Base-by-base conservation (phyloP, 2,113 vertebrate species). In the Callipepla squamata region DNA sequence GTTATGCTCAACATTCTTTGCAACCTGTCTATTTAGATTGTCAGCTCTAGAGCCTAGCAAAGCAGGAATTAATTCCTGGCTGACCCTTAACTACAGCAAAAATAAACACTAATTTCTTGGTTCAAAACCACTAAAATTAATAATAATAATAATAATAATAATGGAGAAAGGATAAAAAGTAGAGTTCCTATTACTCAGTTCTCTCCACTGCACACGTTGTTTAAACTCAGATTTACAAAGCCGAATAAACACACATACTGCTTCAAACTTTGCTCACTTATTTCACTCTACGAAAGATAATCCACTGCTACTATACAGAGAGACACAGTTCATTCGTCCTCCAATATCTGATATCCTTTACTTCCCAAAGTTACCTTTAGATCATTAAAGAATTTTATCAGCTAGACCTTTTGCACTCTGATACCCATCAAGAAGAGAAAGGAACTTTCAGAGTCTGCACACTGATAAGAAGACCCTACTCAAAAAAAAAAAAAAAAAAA, bases 301-400 rank as follows among this genome's bases (percentile, higher is more conserved):
- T 81, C 34, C 65, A 59, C 93, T 86, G 57, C 62, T 68, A 47
- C 68, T 92, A 85, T 85, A 94, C 38, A 90, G 88, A 95, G 69
- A 94, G 93, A 74, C 83, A 92, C 67, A 94, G 77, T 87, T 95
- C 51, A 19, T 91, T 95, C 87, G 95, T 82, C 26, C 74, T 96
- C 82, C 96, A 94, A 80, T 96, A 96, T 96, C 91, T 92, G 73
- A 96, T 94, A 94, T 96, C 65, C 67, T 95, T 92, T 94, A 93
- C 82, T 93, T 96, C 42, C 70, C 67, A 73, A 95, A 94, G 82
- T 97, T 97, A 89, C 92, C 70, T 92, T 93, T 89, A 94, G 84
- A 96, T 97, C 96, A 95, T 94, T 96, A 96, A 94, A 95, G 91
- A 90, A 94, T 96, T 96, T 97, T 96, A 96, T 96, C 93, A 93